A percentile compares a stretch with the other conserved stretches of the same genome.
Evolutionary conservation across 2,888 invertebrate genomes (phyloP).

Genomic region (Tachystola acroxantha): DNA sequence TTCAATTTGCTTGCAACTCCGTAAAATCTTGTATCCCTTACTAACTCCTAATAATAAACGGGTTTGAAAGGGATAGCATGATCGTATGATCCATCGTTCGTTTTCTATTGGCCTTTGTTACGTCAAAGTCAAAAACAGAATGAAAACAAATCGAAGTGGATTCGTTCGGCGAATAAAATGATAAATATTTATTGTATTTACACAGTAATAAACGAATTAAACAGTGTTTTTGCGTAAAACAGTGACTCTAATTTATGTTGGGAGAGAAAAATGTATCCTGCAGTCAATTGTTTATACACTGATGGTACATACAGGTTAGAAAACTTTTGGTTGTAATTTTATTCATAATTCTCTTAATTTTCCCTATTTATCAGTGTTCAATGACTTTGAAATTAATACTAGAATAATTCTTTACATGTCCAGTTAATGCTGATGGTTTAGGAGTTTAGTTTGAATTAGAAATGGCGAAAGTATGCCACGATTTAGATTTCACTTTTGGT

Average conservation of each 20-base stretch:
- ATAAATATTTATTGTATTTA: slow-evolving; percentile 30
- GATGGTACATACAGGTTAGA: slow-evolving; percentile 69
- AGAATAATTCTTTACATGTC: too few relatives aligned
- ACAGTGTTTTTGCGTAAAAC: slow-evolving; percentile 27
- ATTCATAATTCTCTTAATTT: slow-evolving; percentile 11
- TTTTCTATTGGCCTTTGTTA: slow-evolving; percentile 43
- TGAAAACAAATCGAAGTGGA: slow-evolving; percentile 45
- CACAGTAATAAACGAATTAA: slow-evolving; percentile 22
- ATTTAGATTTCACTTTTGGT: slow-evolving; percentile 2
- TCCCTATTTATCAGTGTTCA: slow-evolving; percentile 6
- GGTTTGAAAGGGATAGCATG: slow-evolving; percentile 33
- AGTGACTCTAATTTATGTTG: slow-evolving; percentile 23
- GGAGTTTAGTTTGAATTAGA: slow-evolving; percentile 4
- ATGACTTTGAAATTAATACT: too few relatives aligned
- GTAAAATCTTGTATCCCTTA: slow-evolving; percentile 29
- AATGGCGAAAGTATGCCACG: slow-evolving; percentile 22
- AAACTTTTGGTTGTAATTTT: slow-evolving; percentile 16
- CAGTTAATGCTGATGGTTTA: too few relatives aligned
- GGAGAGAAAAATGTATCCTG: slow-evolving; percentile 54
- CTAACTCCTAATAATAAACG: slow-evolving; percentile 18
- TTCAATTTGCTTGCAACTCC: slow-evolving; percentile 16
- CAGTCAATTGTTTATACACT: slow-evolving; percentile 64
- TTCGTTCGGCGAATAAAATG: slow-evolving; percentile 42
- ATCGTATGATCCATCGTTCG: slow-evolving; percentile 68
- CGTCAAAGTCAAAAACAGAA: slow-evolving; percentile 38